A percentile compares a stretch with the other conserved stretches of the same genome.
Evolutionary conservation across 1,140 invertebrate genomes (phyloP).

Genomic region (Calephelis nemesis): DNA sequence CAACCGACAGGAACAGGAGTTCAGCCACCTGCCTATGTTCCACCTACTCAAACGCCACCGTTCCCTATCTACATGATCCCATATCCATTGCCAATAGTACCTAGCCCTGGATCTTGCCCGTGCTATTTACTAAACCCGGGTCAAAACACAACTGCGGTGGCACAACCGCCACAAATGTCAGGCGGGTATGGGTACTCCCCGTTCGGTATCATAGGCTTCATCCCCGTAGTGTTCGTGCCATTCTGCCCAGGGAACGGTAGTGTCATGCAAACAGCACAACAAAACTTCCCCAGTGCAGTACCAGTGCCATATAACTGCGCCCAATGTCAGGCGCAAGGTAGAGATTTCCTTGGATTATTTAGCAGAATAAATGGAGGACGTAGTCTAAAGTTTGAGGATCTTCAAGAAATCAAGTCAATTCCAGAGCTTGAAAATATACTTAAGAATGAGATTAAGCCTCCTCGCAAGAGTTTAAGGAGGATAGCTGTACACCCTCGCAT

Average conservation of each 20-base stretch:
- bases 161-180: conserved; percentile 4
- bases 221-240: conserved; percentile 82
- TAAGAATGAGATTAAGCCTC: conserved; percentile 58
- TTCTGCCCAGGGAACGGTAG: conserved; percentile 77
- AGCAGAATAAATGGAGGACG: conserved; percentile 57
- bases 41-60: conserved; percentile 56
- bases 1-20: conserved; percentile 68
- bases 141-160: conserved; percentile 35
- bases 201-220: conserved; percentile 78
- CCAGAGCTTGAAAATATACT: conserved; percentile 59
- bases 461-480: conserved; percentile 46
- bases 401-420: conserved; percentile 60
- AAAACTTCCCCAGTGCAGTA: conserved; percentile 80
- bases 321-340: conserved; percentile 58
- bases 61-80: conserved; percentile 79
- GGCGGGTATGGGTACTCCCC: conserved; percentile 43
- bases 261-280: conserved; percentile 70
- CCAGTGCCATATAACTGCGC: conserved; percentile 68
- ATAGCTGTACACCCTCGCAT: conserved; percentile 54
- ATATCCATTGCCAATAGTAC: conserved; percentile 78
- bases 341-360: conserved; percentile 51
- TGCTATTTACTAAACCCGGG: conserved; percentile 78
- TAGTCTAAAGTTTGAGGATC: conserved; percentile 45
- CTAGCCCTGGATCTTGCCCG: conserved; percentile 77
- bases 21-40: conserved; percentile 63